Evolutionary conservation across 1,140 invertebrate species (phyloP).

Genomic region (Philotrypesis tridentata): DNA sequence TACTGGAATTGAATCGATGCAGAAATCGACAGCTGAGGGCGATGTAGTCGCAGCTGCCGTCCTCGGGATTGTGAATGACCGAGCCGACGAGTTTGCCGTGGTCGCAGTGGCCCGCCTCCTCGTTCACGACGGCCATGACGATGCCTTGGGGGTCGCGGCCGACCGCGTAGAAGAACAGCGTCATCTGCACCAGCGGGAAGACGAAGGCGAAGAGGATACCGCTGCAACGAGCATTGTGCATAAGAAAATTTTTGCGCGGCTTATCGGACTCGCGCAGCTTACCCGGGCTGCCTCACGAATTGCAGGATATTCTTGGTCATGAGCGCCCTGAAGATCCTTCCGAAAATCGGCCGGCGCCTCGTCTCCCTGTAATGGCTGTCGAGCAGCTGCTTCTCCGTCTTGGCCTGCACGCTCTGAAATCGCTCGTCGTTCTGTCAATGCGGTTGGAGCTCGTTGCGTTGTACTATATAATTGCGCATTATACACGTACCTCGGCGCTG

Average conservation of each 20-base stretch:
- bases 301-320: conserved; percentile 80
- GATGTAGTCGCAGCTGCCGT: conserved; percentile 71
- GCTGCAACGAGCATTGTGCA: too few relatives aligned
- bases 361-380: conserved; percentile 61
- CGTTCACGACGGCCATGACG: conserved; percentile 83
- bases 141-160: conserved; percentile 85
- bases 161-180: conserved; percentile 86
- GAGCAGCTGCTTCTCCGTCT: conserved; percentile 51
- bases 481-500: too few relatives aligned
- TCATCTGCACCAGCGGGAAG: conserved; percentile 87
- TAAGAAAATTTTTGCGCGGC: too few relatives aligned
- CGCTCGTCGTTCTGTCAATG: too few relatives aligned
- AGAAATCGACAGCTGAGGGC: conserved; percentile 78
- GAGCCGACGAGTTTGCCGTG: conserved; percentile 63
- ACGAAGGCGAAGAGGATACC: conserved; percentile 86
- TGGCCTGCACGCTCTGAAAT: not conserved
- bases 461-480: too few relatives aligned
- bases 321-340: conserved; percentile 70
- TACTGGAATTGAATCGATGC: conserved; percentile 70
- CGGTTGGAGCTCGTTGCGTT: too few relatives aligned
- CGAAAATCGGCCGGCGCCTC: conserved; percentile 1
- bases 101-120: conserved; percentile 76
- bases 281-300: conserved; percentile 80
- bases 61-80: conserved; percentile 57
- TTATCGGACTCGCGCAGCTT: too few relatives aligned